A percentile compares a stretch with the other conserved stretches of the same genome.
phyloP scores from a whole-genome alignment of 1,140 invertebrate species.

The Drosophila punjabiensis region DNA sequence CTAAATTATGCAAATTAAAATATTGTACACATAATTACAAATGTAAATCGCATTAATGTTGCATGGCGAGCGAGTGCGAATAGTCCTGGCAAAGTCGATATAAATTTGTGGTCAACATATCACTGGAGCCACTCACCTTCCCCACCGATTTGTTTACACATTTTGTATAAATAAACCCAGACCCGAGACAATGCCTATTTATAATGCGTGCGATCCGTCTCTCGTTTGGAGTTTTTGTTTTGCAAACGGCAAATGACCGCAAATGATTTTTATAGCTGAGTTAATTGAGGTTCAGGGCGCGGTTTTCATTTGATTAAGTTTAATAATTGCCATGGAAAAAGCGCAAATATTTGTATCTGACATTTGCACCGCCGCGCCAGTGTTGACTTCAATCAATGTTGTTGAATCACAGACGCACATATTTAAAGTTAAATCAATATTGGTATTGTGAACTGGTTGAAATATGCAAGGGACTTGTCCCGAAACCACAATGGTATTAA shows the following conservation, averaged over 20 bases:
- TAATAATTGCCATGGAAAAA: constrained; percentile 69
- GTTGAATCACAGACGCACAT: constrained; percentile 17
- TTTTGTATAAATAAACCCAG: constrained; percentile 19
- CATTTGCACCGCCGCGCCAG: constrained; percentile 6
- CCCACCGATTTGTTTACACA: constrained; percentile 32
- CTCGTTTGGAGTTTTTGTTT: constrained; percentile 15
- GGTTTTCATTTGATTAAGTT: constrained; percentile 81
- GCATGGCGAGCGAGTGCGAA: constrained; percentile 51
- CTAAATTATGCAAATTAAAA: constrained; percentile 83
- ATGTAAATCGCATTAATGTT: constrained; percentile 81
- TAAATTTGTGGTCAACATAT: constrained; percentile 77
- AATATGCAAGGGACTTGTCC: background rate
- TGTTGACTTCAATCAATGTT: constrained; percentile 46
- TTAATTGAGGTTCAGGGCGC: constrained; percentile 73
- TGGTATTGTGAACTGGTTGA: constrained; percentile 4
- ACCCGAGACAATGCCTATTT: background rate
- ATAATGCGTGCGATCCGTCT: constrained; percentile 50
- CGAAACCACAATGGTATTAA: constrained; percentile 20
- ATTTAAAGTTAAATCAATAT: constrained; percentile 50
- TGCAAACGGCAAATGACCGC: constrained; percentile 58
- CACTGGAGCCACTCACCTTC: constrained; percentile 49
- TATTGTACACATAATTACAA: constrained; percentile 81
- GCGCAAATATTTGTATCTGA: constrained; percentile 61
- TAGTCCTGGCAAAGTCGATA: constrained; percentile 63
- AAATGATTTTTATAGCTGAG: constrained; percentile 77